A percentile compares a stretch with the other conserved stretches of the same genome.
Evolutionary conservation across 2,113 vertebrate species (phyloP).

Genomic region (Boleophthalmus pectinirostris): DNA sequence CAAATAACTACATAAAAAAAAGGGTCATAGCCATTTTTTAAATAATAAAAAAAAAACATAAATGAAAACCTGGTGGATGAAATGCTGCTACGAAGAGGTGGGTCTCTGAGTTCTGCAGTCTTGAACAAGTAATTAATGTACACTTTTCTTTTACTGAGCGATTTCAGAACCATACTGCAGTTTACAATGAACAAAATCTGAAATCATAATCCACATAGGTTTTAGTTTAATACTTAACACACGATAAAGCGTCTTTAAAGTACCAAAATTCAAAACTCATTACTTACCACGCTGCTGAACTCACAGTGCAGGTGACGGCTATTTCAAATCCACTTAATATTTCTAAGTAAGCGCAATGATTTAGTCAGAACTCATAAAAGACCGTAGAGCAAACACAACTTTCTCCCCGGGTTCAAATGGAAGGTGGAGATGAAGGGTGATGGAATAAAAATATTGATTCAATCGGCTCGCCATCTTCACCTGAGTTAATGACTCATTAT

Average conservation of each 20-base stretch:
- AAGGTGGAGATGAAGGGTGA: slow-evolving; percentile 23
- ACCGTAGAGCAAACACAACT: not conserved
- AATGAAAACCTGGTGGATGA: no score
- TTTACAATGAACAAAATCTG: no score
- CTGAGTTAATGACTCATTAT: slow-evolving; percentile 60
- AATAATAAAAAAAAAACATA: no score
- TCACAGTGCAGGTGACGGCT: not conserved
- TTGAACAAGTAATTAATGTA: no score
- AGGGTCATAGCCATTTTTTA: no score
- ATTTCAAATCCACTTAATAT: not conserved
- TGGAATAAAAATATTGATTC: slow-evolving; percentile 52
- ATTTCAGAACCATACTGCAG: no score
- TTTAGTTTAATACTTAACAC: no score
- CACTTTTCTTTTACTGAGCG: no score
- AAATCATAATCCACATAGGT: no score
- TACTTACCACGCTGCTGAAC: not conserved
- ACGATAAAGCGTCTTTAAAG: not conserved
- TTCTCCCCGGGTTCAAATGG: not conserved
- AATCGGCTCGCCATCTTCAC: slow-evolving; percentile 43
- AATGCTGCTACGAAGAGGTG: no score
- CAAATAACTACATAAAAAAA: no score
- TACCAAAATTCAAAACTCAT: not conserved
- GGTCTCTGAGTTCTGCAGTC: no score
- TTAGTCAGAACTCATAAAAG: not conserved
- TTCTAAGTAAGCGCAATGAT: not conserved